These are phyloP conservation scores for Odontocolon sp. DNA, from an alignment of 2,888 invertebrate species.

Conservation along the genomic window DNA sequence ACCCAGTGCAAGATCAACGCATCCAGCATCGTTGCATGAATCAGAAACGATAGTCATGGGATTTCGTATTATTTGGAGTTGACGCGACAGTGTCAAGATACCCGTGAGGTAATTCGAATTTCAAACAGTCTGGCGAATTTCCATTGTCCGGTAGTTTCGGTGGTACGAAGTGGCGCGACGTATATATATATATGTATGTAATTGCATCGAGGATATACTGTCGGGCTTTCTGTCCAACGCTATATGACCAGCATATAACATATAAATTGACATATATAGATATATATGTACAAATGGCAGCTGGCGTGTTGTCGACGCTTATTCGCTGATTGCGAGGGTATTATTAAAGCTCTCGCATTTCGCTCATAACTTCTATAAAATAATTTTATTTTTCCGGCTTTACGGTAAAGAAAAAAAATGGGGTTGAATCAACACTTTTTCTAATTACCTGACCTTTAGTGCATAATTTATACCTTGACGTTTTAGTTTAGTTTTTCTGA, in stretches of 20 bases:
- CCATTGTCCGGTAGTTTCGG: constrained; percentile 70
- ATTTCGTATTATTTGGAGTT: constrained; percentile 63
- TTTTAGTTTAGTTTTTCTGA: too few relatives aligned
- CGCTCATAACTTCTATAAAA: too few relatives aligned
- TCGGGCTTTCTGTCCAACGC: constrained; percentile 11
- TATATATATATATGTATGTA: too few relatives aligned
- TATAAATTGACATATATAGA: not conserved
- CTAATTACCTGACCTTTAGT: not conserved
- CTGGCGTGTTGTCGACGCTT: not conserved
- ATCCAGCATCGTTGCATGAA: not conserved
- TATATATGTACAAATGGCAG: too few relatives aligned
- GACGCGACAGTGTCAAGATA: constrained; percentile 72
- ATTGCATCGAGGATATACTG: constrained; percentile 67
- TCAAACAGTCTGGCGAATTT: constrained; percentile 78
- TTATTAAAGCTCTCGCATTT: not conserved
- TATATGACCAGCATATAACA: not conserved
- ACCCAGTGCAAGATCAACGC: not conserved
- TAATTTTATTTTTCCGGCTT: too few relatives aligned
- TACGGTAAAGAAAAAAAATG: too few relatives aligned
- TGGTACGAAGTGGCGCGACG: too few relatives aligned
- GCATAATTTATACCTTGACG: too few relatives aligned
- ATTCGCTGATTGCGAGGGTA: not conserved
- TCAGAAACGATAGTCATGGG: constrained; percentile 3
- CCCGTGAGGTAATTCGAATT: constrained; percentile 76
- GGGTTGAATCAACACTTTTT: not conserved